These are phyloP conservation scores for Tetramorium alpestre DNA, from an alignment of 1,140 invertebrate genomes.

Conservation along the genomic window DNA sequence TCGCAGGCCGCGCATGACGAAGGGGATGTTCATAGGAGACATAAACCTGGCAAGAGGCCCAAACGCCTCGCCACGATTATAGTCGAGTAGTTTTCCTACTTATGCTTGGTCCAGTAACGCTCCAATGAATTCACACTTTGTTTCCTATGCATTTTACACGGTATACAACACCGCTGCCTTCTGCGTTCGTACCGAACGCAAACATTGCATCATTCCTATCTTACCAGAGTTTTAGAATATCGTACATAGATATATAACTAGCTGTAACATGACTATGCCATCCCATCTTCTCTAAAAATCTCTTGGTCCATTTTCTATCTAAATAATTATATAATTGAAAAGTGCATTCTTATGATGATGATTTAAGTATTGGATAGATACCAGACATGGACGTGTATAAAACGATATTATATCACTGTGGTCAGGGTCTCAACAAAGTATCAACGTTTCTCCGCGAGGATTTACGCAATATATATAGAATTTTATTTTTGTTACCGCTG, in stretches of 20 bases:
- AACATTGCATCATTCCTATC: conserved; percentile 79
- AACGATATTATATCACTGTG: conserved; percentile 14
- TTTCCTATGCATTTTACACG: conserved; percentile 74
- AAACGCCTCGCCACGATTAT: conserved; percentile 73
- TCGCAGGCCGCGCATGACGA: conserved; percentile 59
- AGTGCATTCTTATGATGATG: conserved; percentile 12
- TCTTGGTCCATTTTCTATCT: conserved; percentile 38
- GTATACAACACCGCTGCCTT: conserved; percentile 66
- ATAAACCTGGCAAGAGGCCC: conserved; percentile 77
- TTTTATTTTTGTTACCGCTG: conserved; percentile 57
- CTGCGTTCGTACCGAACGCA: conserved; percentile 59
- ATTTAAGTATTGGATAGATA: background rate
- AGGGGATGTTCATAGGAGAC: conserved; percentile 76
- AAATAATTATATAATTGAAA: background rate
- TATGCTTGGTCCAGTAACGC: conserved; percentile 54
- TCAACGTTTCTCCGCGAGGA: conserved; percentile 24
- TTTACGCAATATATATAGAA: conserved; percentile 16
- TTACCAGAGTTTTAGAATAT: conserved; percentile 71
- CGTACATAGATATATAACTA: conserved; percentile 69
- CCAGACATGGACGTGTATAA: background rate
- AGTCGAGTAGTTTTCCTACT: conserved; percentile 71
- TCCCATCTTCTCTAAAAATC: conserved; percentile 7
- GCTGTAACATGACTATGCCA: conserved; percentile 23
- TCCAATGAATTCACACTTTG: conserved; percentile 54
- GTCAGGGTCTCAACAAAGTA: conserved; percentile 39